Percentiles rank a stretch among this genome's conserved stretches.
Evolutionary conservation across 2,888 invertebrate species (phyloP).

Genomic region (Isoperla grammatica): DNA sequence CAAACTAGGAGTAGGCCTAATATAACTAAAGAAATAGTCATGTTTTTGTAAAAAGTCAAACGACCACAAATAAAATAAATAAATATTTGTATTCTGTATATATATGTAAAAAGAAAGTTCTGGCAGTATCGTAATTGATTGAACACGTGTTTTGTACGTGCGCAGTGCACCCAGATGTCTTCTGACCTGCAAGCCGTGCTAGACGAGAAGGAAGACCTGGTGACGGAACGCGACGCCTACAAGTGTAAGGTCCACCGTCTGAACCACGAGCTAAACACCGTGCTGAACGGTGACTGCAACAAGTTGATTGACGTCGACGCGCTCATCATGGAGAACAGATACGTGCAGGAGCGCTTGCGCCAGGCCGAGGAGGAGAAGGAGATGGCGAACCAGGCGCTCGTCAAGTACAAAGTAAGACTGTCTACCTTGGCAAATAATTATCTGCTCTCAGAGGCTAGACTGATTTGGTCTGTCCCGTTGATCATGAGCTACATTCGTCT

Average conservation of each 20-base stretch:
- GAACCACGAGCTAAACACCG: constrained; percentile 71
- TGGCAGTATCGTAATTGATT: too few species aligned
- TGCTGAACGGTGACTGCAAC: constrained; percentile 51
- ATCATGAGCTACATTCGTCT: not conserved
- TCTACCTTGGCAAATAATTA: not conserved
- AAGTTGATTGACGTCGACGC: constrained; percentile 71
- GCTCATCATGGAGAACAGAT: constrained; percentile 73
- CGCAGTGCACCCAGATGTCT: constrained; percentile 68
- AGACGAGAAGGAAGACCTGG: constrained; percentile 80
- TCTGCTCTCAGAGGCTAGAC: not conserved
- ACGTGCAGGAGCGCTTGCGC: constrained; percentile 71
- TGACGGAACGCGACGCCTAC: constrained; percentile 74
- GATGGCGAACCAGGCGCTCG: constrained; percentile 62
- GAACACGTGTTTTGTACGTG: too few species aligned
- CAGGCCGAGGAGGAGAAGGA: constrained; percentile 75
- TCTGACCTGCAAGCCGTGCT: constrained; percentile 69
- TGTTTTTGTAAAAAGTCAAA: too few species aligned
- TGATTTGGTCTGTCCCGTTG: not conserved
- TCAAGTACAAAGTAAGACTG: constrained; percentile 73
- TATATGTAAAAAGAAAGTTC: too few species aligned
- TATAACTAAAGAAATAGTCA: too few species aligned
- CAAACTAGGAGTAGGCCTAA: too few species aligned
- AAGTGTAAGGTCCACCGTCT: constrained; percentile 76
- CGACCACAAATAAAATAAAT: too few species aligned
- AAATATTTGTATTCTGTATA: too few species aligned